Evolutionary conservation across 1,140 invertebrate genomes (phyloP).

Genomic region (Drosophila elegans): DNA sequence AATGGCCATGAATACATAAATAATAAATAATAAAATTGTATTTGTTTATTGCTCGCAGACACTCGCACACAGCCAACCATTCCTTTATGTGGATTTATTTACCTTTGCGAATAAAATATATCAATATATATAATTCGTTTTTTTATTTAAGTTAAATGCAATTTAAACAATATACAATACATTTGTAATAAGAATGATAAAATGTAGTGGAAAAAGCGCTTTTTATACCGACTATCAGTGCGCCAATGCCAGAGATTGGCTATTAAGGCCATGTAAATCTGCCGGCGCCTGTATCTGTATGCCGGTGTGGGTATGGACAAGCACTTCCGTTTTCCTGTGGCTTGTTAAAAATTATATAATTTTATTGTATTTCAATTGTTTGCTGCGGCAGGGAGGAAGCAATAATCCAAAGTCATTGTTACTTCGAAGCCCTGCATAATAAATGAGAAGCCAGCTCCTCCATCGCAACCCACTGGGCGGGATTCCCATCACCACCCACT

Average conservation of each 20-base stretch:
- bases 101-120: conserved; percentile 80
- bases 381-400: conserved; percentile 56
- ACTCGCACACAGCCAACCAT: conserved; percentile 38
- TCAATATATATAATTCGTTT: conserved; percentile 21
- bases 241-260: conserved; percentile 59
- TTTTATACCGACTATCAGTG: conserved; percentile 50
- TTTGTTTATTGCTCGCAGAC: conserved; percentile 75
- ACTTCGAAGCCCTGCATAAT: conserved; percentile 39
- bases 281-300: conserved; percentile 3
- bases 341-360: conserved; percentile 80
- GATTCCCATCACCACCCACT: conserved; percentile 1
- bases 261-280: conserved; percentile 52
- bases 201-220: conserved; percentile 46
- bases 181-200: conserved; percentile 76
- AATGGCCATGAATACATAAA: conserved; percentile 83
- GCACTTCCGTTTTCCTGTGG: conserved; percentile 77
- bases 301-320: conserved; percentile 18
- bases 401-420: conserved; percentile 65
- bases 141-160: conserved; percentile 68
- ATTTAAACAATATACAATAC: conserved; percentile 77
- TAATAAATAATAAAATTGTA: conserved; percentile 82
- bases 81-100: conserved; percentile 70
- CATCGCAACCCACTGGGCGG: neutral
- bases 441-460: conserved; percentile 30
- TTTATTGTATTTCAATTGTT: conserved; percentile 80